Evolutionary conservation across 2,797 vertebrate genomes (phyloP).

Genomic region (Acrossocheilus wenchowensis): DNA sequence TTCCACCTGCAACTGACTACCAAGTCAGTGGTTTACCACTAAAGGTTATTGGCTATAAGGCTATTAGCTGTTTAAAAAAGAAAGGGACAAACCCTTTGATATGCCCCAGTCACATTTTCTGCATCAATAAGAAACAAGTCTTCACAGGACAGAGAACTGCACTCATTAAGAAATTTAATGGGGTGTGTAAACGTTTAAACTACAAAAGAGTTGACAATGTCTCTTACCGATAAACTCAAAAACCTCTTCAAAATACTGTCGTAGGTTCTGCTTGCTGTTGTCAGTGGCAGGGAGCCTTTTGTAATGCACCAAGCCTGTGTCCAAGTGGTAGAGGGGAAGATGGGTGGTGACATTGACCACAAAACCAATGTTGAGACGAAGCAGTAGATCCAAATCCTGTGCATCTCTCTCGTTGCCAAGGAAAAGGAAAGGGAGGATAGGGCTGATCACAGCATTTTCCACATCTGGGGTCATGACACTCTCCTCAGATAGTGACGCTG

Average conservation of each 20-base stretch:
- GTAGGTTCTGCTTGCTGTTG: slow-evolving; percentile 89
- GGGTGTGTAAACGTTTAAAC: neutral
- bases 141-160: neutral
- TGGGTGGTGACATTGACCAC: slow-evolving; percentile 89
- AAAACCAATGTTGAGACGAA: slow-evolving; percentile 82
- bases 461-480: slow-evolving; percentile 83
- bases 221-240: slow-evolving; percentile 89
- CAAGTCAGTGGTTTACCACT: neutral
- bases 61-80: neutral
- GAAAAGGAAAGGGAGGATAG: slow-evolving; percentile 86
- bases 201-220: neutral
- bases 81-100: neutral
- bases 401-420: slow-evolving; percentile 87
- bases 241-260: slow-evolving; percentile 89
- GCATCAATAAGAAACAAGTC: neutral
- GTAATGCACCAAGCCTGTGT: slow-evolving; percentile 81
- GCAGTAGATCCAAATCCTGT: slow-evolving; percentile 83
- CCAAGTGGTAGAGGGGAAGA: slow-evolving; percentile 86
- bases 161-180: neutral
- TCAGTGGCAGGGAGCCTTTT: slow-evolving; percentile 88
- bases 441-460: slow-evolving; percentile 85
- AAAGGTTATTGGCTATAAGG: neutral
- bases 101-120: neutral
- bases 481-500: slow-evolving; percentile 80
- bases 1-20: neutral